These are phyloP conservation scores for Drosophila varians DNA, from an alignment of 1,140 invertebrate species.

Conservation along the genomic window DNA sequence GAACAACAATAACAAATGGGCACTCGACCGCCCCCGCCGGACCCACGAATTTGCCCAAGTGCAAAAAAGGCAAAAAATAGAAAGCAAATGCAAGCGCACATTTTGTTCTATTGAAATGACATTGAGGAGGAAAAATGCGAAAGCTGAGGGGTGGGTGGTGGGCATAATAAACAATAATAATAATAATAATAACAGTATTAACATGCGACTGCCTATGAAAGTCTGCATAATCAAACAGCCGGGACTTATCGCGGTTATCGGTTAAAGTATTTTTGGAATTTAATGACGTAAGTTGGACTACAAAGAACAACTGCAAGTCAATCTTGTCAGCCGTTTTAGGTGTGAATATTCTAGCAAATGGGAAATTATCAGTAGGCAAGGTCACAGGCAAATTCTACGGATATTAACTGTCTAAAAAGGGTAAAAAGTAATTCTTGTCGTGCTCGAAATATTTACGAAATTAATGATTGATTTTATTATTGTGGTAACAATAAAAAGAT, in stretches of 20 bases:
- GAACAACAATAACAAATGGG: slow-evolving; percentile 31
- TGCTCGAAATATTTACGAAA: not conserved
- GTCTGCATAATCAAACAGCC: slow-evolving; percentile 46
- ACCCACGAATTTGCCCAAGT: slow-evolving; percentile 43
- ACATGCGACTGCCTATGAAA: slow-evolving; percentile 16
- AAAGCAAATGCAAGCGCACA: slow-evolving; percentile 71
- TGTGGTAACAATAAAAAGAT: too few relatives aligned
- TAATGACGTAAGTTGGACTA: slow-evolving; percentile 64
- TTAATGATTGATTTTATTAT: not conserved
- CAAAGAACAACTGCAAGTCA: slow-evolving; percentile 51
- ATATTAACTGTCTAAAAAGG: not conserved
- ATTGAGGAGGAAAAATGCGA: slow-evolving; percentile 48
- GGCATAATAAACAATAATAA: slow-evolving; percentile 42
- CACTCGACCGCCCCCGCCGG: slow-evolving; percentile 31
- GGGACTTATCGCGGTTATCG: slow-evolving; percentile 54
- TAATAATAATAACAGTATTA: slow-evolving; percentile 23
- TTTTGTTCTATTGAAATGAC: slow-evolving; percentile 77
- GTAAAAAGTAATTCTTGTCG: not conserved
- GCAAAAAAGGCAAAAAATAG: slow-evolving; percentile 62
- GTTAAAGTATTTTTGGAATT: slow-evolving; percentile 65
- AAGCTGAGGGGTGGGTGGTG: not conserved
- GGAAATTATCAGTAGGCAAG: slow-evolving; percentile 30
- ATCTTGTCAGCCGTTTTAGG: slow-evolving; percentile 20
- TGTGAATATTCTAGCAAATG: slow-evolving; percentile 11
- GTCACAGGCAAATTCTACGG: slow-evolving; percentile 11